A percentile compares a stretch with the other conserved stretches of the same genome.
Evolutionary conservation across 2,113 vertebrate species (phyloP).

Genomic region (Brachyhypopomus gauderio): DNA sequence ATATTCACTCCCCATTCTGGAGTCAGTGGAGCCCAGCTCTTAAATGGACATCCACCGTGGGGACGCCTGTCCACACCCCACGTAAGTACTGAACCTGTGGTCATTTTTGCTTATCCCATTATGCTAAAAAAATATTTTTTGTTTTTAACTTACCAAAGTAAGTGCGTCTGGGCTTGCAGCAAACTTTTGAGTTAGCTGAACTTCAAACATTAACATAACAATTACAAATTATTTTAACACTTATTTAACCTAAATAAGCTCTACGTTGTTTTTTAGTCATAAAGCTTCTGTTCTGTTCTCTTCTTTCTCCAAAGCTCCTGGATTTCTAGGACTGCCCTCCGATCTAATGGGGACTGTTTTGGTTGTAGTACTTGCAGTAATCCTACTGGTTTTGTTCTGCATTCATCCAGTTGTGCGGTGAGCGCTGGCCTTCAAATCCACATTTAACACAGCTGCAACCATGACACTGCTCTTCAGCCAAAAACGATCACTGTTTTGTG

Average conservation of each 20-base stretch:
- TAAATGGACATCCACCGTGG: slow-evolving; percentile 28
- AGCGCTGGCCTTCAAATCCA: background rate
- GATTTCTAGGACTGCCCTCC: background rate
- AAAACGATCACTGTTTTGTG: background rate
- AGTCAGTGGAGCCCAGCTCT: slow-evolving; percentile 30
- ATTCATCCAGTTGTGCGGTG: background rate
- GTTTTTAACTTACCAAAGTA: too few species aligned
- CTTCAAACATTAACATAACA: too few species aligned
- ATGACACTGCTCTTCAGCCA: background rate
- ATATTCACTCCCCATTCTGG: background rate
- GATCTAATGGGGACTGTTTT: background rate
- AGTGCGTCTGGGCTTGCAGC: too few species aligned
- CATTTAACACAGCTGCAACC: background rate
- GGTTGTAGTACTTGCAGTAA: background rate
- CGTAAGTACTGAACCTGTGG: background rate
- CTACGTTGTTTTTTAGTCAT: too few species aligned
- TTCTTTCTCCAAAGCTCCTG: background rate
- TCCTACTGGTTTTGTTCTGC: background rate
- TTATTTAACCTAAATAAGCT: too few species aligned
- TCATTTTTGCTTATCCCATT: background rate
- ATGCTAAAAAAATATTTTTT: too few species aligned
- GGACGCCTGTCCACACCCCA: background rate
- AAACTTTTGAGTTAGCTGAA: too few species aligned
- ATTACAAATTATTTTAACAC: too few species aligned
- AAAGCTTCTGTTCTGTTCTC: background rate